Evolutionary conservation across 2,888 invertebrate genomes (phyloP).

Genomic region (Falcaria lacertinaria): DNA sequence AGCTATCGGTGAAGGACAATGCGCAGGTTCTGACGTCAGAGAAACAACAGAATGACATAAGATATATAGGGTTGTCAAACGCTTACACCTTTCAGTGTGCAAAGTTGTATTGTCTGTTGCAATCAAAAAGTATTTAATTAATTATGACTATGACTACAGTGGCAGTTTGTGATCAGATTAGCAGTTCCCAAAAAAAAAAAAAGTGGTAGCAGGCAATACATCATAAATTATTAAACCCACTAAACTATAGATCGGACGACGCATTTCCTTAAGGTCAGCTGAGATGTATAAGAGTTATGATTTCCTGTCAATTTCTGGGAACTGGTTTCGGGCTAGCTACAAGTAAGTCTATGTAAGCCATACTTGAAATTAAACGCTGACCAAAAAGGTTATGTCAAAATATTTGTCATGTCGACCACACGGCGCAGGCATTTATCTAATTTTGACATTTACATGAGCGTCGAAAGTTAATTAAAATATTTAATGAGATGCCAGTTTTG

Average conservation of each 20-base stretch:
- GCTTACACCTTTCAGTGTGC: too few species aligned
- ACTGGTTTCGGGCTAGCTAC: neutral
- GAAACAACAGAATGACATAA: too few species aligned
- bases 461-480: conserved; percentile 75
- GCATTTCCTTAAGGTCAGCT: neutral
- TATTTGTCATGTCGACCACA: conserved; percentile 38
- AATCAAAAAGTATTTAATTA: too few species aligned
- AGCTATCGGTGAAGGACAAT: too few species aligned
- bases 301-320: neutral
- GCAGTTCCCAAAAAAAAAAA: too few species aligned
- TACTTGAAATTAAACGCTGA: conserved; percentile 13
- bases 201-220: too few species aligned
- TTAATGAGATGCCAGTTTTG: conserved; percentile 64
- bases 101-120: too few species aligned
- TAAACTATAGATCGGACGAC: neutral
- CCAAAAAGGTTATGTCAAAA: conserved; percentile 32
- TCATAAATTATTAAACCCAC: too few species aligned
- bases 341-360: conserved; percentile 7
- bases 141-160: too few species aligned
- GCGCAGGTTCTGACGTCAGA: too few species aligned
- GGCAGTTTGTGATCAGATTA: too few species aligned
- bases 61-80: too few species aligned
- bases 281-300: neutral
- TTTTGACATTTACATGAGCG: conserved; percentile 57
- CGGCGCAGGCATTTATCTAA: conserved; percentile 44